Evolutionary conservation across 2,797 vertebrate species (phyloP).

Genomic region (Craterocephalus amniculus): DNA sequence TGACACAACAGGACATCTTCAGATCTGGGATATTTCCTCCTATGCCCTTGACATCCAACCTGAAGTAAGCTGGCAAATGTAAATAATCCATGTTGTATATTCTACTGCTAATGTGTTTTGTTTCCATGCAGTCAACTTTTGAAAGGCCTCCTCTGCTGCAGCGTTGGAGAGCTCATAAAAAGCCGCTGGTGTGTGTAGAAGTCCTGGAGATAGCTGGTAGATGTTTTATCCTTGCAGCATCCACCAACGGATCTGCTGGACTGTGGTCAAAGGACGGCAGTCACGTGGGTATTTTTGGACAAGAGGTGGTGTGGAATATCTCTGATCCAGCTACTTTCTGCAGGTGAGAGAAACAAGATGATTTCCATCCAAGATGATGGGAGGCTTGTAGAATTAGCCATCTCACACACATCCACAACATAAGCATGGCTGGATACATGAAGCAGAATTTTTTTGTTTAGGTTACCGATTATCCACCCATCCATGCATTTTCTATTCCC

Average conservation of each 20-base stretch:
- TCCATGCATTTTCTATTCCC: too few species aligned
- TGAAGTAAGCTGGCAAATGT: conserved; percentile 38
- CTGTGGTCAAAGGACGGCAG: conserved; percentile 67
- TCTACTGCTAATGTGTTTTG: not conserved
- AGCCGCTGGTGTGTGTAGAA: conserved; percentile 53
- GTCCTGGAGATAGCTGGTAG: conserved; percentile 52
- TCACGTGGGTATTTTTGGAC: conserved; percentile 67
- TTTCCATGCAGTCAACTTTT: conserved; percentile 35
- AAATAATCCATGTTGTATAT: not conserved
- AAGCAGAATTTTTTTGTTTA: conserved; percentile 17
- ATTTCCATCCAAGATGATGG: not conserved
- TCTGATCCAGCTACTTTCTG: conserved; percentile 49
- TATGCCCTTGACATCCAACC: conserved; percentile 53
- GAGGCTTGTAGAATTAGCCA: not conserved
- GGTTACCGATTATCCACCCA: not conserved
- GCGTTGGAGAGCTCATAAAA: conserved; percentile 65
- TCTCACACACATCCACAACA: conserved; percentile 5
- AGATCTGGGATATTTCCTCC: conserved; percentile 77
- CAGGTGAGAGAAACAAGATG: conserved; percentile 29
- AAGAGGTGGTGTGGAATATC: conserved; percentile 66
- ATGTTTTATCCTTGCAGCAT: conserved; percentile 61
- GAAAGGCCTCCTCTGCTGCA: conserved; percentile 58
- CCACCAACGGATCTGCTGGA: conserved; percentile 59
- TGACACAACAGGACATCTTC: conserved; percentile 71
- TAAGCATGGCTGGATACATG: not conserved